A percentile compares a stretch with the other conserved stretches of the same genome.
Conservation (phyloP, 1,140 invertebrate species). For the Heliconius hermathena region DNA sequence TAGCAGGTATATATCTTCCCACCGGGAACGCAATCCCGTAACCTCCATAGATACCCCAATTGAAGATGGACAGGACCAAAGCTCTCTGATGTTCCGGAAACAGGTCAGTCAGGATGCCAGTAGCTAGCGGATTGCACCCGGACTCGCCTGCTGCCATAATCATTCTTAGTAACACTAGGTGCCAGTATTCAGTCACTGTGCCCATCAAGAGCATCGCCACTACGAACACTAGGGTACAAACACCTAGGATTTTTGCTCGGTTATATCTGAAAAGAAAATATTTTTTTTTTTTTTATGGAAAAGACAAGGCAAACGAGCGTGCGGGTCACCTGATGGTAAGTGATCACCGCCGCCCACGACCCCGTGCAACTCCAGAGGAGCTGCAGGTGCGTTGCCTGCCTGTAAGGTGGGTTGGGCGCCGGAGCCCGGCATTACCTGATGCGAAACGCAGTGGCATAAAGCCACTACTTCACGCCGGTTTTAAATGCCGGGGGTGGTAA, state of each 20-base stretch:
- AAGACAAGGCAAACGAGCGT: no score
- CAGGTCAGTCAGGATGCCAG: conserved; percentile 92
- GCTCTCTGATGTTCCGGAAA: conserved; percentile 92
- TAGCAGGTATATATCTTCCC: conserved; percentile 91
- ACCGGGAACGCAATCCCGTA: conserved; percentile 96
- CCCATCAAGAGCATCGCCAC: conserved; percentile 92
- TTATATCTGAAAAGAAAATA: conserved; percentile 76
- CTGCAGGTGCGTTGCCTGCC: no score
- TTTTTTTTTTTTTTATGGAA: no score
- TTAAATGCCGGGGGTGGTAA: no score
- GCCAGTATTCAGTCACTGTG: conserved; percentile 93
- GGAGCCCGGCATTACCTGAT: no score
- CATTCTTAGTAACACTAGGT: conserved; percentile 93
- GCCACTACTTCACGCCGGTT: no score
- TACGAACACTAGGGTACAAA: conserved; percentile 91
- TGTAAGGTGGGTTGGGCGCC: no score
- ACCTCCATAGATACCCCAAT: conserved; percentile 97
- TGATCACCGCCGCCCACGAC: no score
- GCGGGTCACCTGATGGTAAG: no score
- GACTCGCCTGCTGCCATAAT: conserved; percentile 93
- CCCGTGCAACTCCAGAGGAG: no score
- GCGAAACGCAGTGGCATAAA: no score
- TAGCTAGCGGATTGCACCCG: conserved; percentile 94
- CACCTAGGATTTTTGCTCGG: conserved; percentile 88
- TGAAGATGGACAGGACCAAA: conserved; percentile 95